Conservation (phyloP, 2,888 invertebrate species). For the Drosophila anomalipes region DNA sequence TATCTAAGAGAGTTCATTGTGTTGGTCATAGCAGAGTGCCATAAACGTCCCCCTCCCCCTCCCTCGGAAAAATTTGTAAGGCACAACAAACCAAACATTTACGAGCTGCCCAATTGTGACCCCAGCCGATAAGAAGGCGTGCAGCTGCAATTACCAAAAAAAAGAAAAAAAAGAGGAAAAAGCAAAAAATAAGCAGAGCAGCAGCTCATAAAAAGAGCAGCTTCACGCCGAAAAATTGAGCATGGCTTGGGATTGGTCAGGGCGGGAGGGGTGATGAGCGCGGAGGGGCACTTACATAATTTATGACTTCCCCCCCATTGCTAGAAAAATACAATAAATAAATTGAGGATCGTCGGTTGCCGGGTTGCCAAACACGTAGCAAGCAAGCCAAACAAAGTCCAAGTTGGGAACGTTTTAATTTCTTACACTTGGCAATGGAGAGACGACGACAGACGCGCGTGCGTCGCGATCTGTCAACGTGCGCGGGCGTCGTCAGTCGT, state of each 20-base stretch:
- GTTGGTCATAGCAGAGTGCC: constrained; percentile 22
- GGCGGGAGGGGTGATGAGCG: not conserved
- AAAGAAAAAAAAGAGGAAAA: not conserved
- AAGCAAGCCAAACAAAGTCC: constrained; percentile 74
- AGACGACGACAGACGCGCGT: constrained; percentile 56
- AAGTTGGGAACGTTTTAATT: constrained; percentile 80
- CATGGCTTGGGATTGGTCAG: not conserved
- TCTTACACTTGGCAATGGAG: constrained; percentile 77
- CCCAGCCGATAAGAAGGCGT: constrained; percentile 52
- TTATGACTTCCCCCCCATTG: constrained; percentile 75
- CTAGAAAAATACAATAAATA: constrained; percentile 80
- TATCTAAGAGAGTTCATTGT: constrained; percentile 45
- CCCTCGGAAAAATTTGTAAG: too few species aligned
- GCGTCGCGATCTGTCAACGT: constrained; percentile 79
- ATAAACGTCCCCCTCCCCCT: constrained; percentile 9
- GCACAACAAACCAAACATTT: constrained; percentile 30
- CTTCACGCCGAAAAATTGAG: constrained; percentile 21
- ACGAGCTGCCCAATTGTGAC: constrained; percentile 57
- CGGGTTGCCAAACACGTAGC: constrained; percentile 79
- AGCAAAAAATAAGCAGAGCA: constrained; percentile 17
- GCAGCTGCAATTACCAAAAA: constrained; percentile 61
- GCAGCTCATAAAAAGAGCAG: constrained; percentile 67
- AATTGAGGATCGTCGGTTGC: constrained; percentile 78
- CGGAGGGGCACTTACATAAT: constrained; percentile 68
- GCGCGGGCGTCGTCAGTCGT: constrained; percentile 67